Base-by-base conservation (phyloP, 2,797 vertebrate species). In the Diplodus sargus region DNA sequence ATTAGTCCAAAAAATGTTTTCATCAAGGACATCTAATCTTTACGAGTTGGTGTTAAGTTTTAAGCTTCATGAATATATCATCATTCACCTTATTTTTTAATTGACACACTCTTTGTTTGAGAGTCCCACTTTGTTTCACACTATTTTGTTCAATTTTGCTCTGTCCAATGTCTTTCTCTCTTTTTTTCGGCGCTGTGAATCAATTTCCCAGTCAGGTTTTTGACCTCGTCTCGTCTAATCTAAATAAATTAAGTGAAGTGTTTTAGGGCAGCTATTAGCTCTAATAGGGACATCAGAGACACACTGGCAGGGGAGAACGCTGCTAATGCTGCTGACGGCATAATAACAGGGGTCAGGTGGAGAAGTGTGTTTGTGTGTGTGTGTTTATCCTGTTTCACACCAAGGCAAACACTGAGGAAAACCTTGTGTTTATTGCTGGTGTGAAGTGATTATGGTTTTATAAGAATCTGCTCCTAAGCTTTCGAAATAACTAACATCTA, bases 171-270 rank as follows among this genome's bases (percentile, higher is more conserved):
- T 22, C 20, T 54, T 14, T 54, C 0, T 70, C 30, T 22, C 20
- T 54, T 14, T 20, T n/a, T 17, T 6, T 49, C n/a, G 8, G 42
- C 13, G 34, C 52, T 39, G 18, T 5, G 45, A 68, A 3, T 34
- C 5, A n/a, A 7, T 70, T 70, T 58, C 45, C 20, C 67, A 9
- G 23, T 52, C 4, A 15, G 49, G 45, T n/a, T 58, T 51, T 53
- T 74, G 47, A 70, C 63, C 48, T 61, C 34, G 9, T 74, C 56
- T 58, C 57, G 51, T 70, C 53, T 45, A 10, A 67, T 56, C 57
- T 59, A 51, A 74, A 82, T 79, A 62, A 68, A 84, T 56, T 0
- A 76, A 71, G 70, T 70, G 54, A 64, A 78, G 54, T 39, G 54
- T 78, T 53, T 74, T 28, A 48, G n/a, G 25, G 56, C 34, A 20